Evolutionary conservation across 2,888 invertebrate genomes (phyloP), one percentile per base, ranked within the genome.

Genomic region (Cerastis rubricosa): DNA sequence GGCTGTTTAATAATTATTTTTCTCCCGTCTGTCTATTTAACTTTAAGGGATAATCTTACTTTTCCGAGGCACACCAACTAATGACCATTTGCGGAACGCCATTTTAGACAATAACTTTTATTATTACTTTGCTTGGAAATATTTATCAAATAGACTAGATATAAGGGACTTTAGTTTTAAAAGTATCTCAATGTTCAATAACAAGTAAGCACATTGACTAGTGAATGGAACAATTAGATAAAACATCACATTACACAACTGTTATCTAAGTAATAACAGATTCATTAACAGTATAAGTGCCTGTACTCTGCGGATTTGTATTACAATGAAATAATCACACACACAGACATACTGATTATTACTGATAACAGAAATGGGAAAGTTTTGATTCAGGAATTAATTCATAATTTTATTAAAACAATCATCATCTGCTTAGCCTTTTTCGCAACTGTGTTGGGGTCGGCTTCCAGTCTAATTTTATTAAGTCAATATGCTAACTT

Each of bases 201-300:
- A 29, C 11, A 71, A 65, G 43, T 54, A 14, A 61, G 14, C n/a
- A 69, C 17, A 72, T 49, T 69, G 29, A 61, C 61, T 66, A 19
- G 40, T 74, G 74, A 78, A 71, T 82, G 71, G 40, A 71, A 80
- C 64, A 61, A 59, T 76, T 47, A 80, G 68, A 83, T 77, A 80
- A 70, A 83, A 71, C 49, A 61, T 14, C 59, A 70, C 63, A 72
- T 69, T 74, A 69, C 66, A 76, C 75, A 82, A 82, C 65, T 79
- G 65, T 82, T 80, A 83, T 83, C 84, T 72, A 14, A 17, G 35
- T 81, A 72, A 78, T 78, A 81, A 77, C 78, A 84, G 71, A 78
- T 74, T 77, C 57, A 78, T 83, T 83, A 77, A 77, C 68, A 80
- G 68, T 71, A 45, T 40, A 71, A 76, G 76, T 65, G 73, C 63